Evolutionary conservation across 2,888 invertebrate genomes (phyloP).

Genomic region (Andrena flavipes): DNA sequence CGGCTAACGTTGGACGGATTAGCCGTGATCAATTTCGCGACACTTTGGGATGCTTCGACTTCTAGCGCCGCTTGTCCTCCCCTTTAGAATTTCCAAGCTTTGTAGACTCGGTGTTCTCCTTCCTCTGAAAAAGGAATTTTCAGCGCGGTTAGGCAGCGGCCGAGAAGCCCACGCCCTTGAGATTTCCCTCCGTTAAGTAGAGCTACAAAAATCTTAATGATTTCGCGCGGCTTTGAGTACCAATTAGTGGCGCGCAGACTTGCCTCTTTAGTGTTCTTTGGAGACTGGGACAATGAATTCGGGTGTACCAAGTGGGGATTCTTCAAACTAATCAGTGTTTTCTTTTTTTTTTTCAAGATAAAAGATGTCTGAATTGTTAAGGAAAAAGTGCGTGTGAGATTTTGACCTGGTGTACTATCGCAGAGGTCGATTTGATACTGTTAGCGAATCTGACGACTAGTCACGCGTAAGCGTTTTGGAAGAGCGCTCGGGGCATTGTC

Average conservation of each 20-base stretch:
- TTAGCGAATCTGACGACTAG: no score
- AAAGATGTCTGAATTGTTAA: not conserved
- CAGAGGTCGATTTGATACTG: no score
- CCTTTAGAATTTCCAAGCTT: not conserved
- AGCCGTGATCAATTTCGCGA: not conserved
- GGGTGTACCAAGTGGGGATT: not conserved
- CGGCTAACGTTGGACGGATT: not conserved
- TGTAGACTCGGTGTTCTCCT: not conserved
- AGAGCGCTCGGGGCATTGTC: not conserved
- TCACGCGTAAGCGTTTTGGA: no score
- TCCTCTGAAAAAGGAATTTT: slow-evolving; percentile 21
- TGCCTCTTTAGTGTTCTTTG: not conserved
- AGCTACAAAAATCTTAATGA: slow-evolving; percentile 9
- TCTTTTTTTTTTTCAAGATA: no score
- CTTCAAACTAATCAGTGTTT: no score
- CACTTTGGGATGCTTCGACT: not conserved
- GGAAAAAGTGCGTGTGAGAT: not conserved
- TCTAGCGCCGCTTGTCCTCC: not conserved
- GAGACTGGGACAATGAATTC: slow-evolving; percentile 15
- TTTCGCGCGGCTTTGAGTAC: slow-evolving; percentile 30
- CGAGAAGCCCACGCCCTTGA: not conserved
- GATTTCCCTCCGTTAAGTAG: not conserved
- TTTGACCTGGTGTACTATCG: no score
- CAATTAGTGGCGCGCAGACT: slow-evolving; percentile 45
- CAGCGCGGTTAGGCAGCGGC: not conserved